Conservation (phyloP, 2,888 invertebrate species). For the Gibbula magus region DNA sequence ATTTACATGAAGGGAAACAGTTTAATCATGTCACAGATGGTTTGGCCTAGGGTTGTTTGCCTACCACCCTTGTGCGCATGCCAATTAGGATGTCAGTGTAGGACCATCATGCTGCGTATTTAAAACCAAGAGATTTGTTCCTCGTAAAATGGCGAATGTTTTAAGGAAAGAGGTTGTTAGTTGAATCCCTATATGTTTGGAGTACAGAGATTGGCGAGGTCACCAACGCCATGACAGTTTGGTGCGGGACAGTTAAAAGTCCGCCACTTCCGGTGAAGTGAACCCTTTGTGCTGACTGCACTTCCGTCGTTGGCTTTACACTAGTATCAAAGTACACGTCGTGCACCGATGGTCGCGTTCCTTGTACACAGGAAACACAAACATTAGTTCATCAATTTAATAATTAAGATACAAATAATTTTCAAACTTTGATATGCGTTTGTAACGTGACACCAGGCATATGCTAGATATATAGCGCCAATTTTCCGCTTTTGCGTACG, state of each 20-base stretch:
- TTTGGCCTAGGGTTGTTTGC: not conserved
- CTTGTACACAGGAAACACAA: not conserved
- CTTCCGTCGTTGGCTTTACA: not conserved
- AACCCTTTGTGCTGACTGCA: not conserved
- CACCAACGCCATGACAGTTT: too few species aligned
- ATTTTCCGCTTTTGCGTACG: not conserved
- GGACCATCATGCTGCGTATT: not conserved
- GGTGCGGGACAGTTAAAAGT: not conserved
- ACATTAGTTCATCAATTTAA: not conserved
- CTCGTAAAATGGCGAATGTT: not conserved
- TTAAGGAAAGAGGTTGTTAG: too few species aligned
- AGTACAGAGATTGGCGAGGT: too few species aligned
- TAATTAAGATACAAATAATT: not conserved
- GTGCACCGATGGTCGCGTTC: too few species aligned
- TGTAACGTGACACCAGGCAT: not conserved
- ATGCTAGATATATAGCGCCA: slow-evolving; percentile 1
- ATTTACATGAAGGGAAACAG: too few species aligned
- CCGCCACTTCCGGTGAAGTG: not conserved
- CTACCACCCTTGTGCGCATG: not conserved
- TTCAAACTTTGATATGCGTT: not conserved
- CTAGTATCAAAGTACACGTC: too few species aligned
- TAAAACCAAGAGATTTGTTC: not conserved
- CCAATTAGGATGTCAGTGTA: not conserved
- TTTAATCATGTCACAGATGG: too few species aligned
- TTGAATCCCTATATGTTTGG: too few species aligned